Conservation (phyloP, 1,140 invertebrate genomes). For the Tetranychus urticae region DNA sequence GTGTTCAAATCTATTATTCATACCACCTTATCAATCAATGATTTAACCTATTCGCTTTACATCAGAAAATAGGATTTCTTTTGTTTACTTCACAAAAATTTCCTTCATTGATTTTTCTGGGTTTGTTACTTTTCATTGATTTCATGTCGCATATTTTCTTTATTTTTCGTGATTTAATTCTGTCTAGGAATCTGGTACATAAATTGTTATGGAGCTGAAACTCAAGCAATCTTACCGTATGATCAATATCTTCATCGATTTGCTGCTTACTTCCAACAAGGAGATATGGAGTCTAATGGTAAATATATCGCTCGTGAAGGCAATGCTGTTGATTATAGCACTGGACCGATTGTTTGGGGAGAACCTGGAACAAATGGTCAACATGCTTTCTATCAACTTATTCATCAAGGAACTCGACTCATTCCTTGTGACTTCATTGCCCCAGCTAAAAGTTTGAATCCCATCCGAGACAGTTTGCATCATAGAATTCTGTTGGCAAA, state of each 20-base stretch:
- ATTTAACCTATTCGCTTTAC: too few species aligned
- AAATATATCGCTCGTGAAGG: conserved; percentile 58
- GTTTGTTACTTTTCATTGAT: neutral
- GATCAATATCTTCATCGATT: conserved; percentile 96
- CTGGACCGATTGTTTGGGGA: conserved; percentile 81
- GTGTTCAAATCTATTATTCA: neutral
- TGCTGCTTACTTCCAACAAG: conserved; percentile 98
- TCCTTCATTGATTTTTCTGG: too few species aligned
- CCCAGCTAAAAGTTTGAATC: conserved; percentile 75
- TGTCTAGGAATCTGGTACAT: conserved; percentile 52
- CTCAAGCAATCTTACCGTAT: conserved; percentile 85
- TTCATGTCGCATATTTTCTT: neutral
- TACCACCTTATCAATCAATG: too few species aligned
- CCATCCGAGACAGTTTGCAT: conserved; percentile 46
- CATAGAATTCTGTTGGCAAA: conserved; percentile 78
- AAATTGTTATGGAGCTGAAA: conserved; percentile 85
- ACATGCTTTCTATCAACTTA: conserved; percentile 89
- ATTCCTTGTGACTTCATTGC: conserved; percentile 95
- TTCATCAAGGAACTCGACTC: conserved; percentile 65
- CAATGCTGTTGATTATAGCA: conserved; percentile 45
- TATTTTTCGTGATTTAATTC: neutral
- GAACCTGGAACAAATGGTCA: conserved; percentile 99
- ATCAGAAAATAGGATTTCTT: too few species aligned
- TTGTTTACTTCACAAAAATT: too few species aligned
- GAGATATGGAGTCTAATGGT: conserved; percentile 99